Conservation (phyloP, 2,888 invertebrate genomes). For the Dorcus parallelipipedus region DNA sequence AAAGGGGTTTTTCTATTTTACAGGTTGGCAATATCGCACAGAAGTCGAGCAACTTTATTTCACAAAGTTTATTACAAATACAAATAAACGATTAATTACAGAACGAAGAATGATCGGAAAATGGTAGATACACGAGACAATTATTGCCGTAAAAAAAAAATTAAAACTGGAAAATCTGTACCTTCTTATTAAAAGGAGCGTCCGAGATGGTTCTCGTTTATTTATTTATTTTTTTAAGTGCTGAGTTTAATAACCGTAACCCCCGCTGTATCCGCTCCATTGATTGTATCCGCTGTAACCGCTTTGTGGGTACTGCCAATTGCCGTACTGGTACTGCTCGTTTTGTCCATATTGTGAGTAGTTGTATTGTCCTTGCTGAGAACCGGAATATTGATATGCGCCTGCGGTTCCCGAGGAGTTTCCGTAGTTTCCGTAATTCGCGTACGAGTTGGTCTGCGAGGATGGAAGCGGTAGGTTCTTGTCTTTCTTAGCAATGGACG, state of each 20-base stretch:
- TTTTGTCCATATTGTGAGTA: slow-evolving; percentile 55
- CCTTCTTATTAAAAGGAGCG: too few species aligned
- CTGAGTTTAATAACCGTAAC: slow-evolving; percentile 39
- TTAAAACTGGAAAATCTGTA: too few species aligned
- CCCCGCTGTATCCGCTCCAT: slow-evolving; percentile 57
- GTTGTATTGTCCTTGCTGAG: slow-evolving; percentile 52
- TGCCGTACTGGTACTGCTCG: slow-evolving; percentile 57
- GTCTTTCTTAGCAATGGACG: slow-evolving; percentile 41
- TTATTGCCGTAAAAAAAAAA: too few species aligned
- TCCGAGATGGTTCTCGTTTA: too few species aligned
- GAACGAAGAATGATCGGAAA: too few species aligned
- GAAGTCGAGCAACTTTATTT: too few species aligned
- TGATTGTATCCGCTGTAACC: slow-evolving; percentile 57
- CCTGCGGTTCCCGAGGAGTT: slow-evolving; percentile 44
- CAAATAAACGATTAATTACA: too few species aligned
- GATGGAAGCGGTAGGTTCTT: slow-evolving; percentile 43
- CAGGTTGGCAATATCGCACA: too few species aligned
- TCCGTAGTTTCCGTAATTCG: slow-evolving; percentile 43
- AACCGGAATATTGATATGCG: slow-evolving; percentile 46
- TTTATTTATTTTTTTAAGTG: too few species aligned
- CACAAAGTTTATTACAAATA: too few species aligned
- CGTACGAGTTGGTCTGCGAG: slow-evolving; percentile 40
- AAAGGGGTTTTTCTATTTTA: too few species aligned
- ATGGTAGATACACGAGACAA: too few species aligned
- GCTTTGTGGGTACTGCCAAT: slow-evolving; percentile 59